Conservation (phyloP, 2,113 vertebrate species). For the Scomber japonicus region DNA sequence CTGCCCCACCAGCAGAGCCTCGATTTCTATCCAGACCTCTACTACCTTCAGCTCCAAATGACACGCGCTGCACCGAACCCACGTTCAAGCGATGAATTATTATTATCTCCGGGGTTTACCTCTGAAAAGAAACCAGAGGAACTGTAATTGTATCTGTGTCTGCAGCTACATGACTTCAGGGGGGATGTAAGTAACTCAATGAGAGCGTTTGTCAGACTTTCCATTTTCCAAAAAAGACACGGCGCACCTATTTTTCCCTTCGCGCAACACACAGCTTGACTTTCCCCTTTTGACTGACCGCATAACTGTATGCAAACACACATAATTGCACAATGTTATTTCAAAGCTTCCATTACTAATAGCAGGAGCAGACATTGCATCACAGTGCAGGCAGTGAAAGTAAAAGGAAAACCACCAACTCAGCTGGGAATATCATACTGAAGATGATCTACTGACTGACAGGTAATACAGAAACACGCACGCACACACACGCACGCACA, state of each 20-base stretch:
- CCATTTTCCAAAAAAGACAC: slow-evolving; percentile 53
- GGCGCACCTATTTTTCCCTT: slow-evolving; percentile 14
- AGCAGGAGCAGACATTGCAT: slow-evolving; percentile 18
- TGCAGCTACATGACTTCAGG: slow-evolving; percentile 53
- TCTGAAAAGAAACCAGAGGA: slow-evolving; percentile 56
- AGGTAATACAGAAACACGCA: slow-evolving; percentile 4
- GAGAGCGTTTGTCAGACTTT: slow-evolving; percentile 70
- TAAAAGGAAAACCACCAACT: slow-evolving; percentile 41
- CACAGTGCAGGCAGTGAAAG: slow-evolving; percentile 15
- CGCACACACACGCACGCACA: background rate
- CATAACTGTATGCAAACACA: slow-evolving; percentile 58
- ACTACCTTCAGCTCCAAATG: slow-evolving; percentile 8
- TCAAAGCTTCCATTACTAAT: slow-evolving; percentile 51
- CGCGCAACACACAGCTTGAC: slow-evolving; percentile 13
- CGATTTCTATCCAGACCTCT: slow-evolving; percentile 22
- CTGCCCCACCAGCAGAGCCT: slow-evolving; percentile 31
- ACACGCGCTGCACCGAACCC: slow-evolving; percentile 52
- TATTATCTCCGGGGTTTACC: slow-evolving; percentile 37
- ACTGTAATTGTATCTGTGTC: slow-evolving; percentile 43
- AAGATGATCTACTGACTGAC: slow-evolving; percentile 32
- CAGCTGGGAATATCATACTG: slow-evolving; percentile 42
- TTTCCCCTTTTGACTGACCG: slow-evolving; percentile 40
- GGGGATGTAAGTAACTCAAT: slow-evolving; percentile 46
- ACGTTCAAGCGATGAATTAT: slow-evolving; percentile 13
- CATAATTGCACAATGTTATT: slow-evolving; percentile 30